Conservation (phyloP, 2,113 vertebrate genomes). For the Paracanthobrama guichenoti region DNA sequence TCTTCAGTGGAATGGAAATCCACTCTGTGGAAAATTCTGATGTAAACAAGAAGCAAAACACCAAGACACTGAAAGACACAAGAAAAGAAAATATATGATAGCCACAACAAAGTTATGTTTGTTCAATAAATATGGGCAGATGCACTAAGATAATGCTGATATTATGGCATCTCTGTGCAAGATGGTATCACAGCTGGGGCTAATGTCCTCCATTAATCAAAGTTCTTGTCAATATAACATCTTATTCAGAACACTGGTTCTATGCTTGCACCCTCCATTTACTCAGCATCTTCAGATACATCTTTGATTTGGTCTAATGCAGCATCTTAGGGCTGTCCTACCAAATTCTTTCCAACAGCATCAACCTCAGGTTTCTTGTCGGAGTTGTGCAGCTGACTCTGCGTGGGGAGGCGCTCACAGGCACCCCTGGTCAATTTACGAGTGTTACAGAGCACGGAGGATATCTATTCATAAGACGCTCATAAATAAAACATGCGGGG, state of each 20-base stretch:
- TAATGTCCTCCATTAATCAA: slow-evolving; percentile 19
- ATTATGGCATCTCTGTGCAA: neutral
- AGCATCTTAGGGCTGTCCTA: slow-evolving; percentile 8
- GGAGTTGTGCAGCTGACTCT: neutral
- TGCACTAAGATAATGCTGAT: slow-evolving; percentile 15
- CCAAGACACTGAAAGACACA: slow-evolving; percentile 32
- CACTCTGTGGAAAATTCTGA: slow-evolving; percentile 39
- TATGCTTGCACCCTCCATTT: slow-evolving; percentile 34
- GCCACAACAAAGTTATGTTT: neutral
- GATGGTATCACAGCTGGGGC: slow-evolving; percentile 8
- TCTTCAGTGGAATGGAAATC: slow-evolving; percentile 58
- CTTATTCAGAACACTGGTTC: slow-evolving; percentile 2
- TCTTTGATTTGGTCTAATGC: slow-evolving; percentile 24
- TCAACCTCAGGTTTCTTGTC: neutral
- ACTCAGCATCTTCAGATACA: slow-evolving; percentile 39
- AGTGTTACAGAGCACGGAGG: slow-evolving; percentile 60
- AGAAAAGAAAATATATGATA: slow-evolving; percentile 37
- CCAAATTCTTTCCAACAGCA: neutral
- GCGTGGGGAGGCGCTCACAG: neutral
- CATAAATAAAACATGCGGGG: slow-evolving; percentile 68
- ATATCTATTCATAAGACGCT: slow-evolving; percentile 63
- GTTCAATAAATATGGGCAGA: slow-evolving; percentile 10
- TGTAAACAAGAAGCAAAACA: slow-evolving; percentile 33
- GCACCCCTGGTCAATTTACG: slow-evolving; percentile 49
- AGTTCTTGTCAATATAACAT: neutral